Evolutionary conservation across 2,888 invertebrate species (phyloP), one percentile per base, ranked within the genome.

Genomic region (Melangyna quadrimaculata): DNA sequence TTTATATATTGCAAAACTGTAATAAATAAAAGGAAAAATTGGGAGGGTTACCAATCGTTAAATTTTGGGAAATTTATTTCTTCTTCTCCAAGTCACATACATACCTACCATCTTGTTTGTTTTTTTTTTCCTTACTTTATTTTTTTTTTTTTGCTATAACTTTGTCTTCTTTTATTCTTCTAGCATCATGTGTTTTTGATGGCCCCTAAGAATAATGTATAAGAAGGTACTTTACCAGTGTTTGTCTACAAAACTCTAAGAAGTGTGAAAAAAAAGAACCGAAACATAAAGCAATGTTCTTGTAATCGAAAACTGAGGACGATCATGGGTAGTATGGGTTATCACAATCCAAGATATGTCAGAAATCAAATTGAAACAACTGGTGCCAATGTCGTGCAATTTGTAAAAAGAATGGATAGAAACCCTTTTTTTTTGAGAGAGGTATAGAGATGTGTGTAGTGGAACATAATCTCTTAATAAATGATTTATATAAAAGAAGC

Each of bases 291-390:
- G 55, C 19, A 45, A 53, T 35, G 53, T 37, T 74, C 70, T 63
- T 81, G 81, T 81, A 81, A 81, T 63, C 55, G 74, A 45, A 51
- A 43, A 5, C 37, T 19, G 48, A 12, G 14, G 71, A 45, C 14
- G 45, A 45, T 51, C n/a, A n/a, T n/a, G n/a, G 12, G 35, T 29
- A 14, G 43, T 43, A n/a, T 59, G 19, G 17, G 35, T 32, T 45
- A 57, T 75, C 59, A 37, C 40, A 84, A 74, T 86, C 37, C 77
- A 51, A 69, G 73, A 86, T 86, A 77, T 86, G 81, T 86, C 77
- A 86, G 81, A 77, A 86, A 86, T 86, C 75, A 86, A 81, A 86
- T 70, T 55, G 81, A 61, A 86, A 77, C 86, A 86, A 86, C 86
- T 81, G 86, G 86, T 81, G 77, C 81, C 81, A 77, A 81, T 80